Base-by-base conservation (phyloP, 2,797 vertebrate genomes). In the Amniataba percoides region DNA sequence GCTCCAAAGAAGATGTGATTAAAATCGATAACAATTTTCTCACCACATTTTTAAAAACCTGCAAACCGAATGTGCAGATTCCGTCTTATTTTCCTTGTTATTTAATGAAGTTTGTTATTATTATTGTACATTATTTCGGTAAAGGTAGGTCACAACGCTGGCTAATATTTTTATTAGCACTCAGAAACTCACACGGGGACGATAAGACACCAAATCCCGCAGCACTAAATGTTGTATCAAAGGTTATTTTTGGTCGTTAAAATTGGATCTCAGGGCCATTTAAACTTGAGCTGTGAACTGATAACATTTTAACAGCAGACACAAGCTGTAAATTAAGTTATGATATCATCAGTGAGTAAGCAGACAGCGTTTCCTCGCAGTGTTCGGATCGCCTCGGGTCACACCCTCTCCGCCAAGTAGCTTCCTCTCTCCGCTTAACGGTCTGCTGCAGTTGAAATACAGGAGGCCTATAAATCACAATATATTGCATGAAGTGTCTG, bases 391-490 rank as follows among this genome's bases (percentile, higher is more conserved):
- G 75, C 92, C 87, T 83, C 93, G 87, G 91, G 94, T 59, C 61
- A 77, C 89, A 86, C 90, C 83, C 86, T 92, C 87, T 90, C 60
- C 57, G 68, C 92, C 94, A 86, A 91, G 91, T 58, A 61, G 63
- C 77, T 84, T 82, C 80, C 72, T 84, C 73, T 84, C 73, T 88
- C 52, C 72, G 39, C 71, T 78, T 65, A 74, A 70, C 77, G 73
- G 61, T 75, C 84, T 73, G 70, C 62, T 31, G 36, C 57, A 52
- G 31, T 72, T 82, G 56, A 88, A 84, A 82, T 76, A 78, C 74
- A 78, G 59, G 57, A 46, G 62, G 14, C 66, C 52, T 14, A 34
- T 84, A 87, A 90, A 89, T 88, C 86, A 82, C 68, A 68, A 31
- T 46, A 68, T 60, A 73, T 43, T 52, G 39, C 56, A 65, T 71